Percentiles rank a stretch among this genome's conserved stretches.
Evolutionary conservation across 2,113 vertebrate genomes (phyloP).

Genomic region (Eulemur rufifrons): DNA sequence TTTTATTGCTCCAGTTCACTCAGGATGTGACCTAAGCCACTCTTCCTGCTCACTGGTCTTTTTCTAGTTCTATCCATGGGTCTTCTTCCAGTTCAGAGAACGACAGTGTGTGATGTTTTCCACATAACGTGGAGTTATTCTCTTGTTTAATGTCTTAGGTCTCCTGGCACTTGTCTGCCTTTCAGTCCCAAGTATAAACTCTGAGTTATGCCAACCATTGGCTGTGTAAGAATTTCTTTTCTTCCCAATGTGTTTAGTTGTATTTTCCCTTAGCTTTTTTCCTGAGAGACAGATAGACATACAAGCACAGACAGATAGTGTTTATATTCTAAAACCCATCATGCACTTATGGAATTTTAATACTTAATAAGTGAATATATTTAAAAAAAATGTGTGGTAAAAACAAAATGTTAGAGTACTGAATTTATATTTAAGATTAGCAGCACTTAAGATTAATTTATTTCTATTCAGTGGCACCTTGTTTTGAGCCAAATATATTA

Average conservation of each 20-base stretch:
- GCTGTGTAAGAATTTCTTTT: neutral
- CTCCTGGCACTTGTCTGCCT: neutral
- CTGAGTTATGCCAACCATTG: rapidly evolving
- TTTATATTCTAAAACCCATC: neutral
- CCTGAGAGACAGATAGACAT: neutral
- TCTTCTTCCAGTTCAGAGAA: neutral
- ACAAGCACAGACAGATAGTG: neutral
- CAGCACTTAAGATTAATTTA: neutral
- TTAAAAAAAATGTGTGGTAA: neutral
- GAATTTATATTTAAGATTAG: neutral
- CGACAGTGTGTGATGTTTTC: rapidly evolving
- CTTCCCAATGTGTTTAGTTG: neutral
- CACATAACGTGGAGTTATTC: rapidly evolving
- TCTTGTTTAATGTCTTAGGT: neutral
- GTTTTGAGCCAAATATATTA: neutral
- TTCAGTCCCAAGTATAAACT: neutral
- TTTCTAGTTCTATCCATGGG: neutral
- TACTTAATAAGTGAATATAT: neutral
- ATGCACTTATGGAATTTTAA: neutral
- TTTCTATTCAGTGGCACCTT: neutral
- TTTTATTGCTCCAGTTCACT: neutral
- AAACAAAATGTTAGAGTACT: neutral
- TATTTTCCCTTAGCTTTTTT: neutral
- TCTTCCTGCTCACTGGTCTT: rapidly evolving
- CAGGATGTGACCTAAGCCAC: rapidly evolving